Base-by-base conservation (phyloP, 2,113 vertebrate species). In the Hippocampus zosterae region DNA sequence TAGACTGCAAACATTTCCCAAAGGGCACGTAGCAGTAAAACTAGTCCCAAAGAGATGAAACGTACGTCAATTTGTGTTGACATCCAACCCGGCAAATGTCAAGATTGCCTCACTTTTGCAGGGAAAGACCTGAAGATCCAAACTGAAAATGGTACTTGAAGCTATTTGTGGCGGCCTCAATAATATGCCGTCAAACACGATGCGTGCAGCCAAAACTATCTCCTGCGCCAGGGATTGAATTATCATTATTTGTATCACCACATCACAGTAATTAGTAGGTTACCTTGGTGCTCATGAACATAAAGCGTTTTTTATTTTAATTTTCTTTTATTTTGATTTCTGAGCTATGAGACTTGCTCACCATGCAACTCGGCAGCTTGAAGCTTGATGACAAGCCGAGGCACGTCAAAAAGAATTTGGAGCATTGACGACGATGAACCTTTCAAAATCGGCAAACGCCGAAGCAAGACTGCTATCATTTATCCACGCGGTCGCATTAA, bases 371-470 rank as follows among this genome's bases (percentile, higher is more conserved):
- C 46, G 33, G 73, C 7, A 0, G 65, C 73, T 71, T 63, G 59
- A 44, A 77, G 72, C 74, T 81, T 69, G 68, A 40, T 67, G 74
- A 72, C 71, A 65, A 79, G 73, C 73, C 71, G 80, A 60, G 53
- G 69, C 25, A 56, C 65, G 83, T 84, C 86, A 82, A 56, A 56
- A 66, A 27, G 37, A 76, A 85, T 85, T 73, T 78, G 66, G 75
- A 79, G 73, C 82, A 80, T 76, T 63, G 2, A 9, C 65, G 82
- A 29, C 79, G 82, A 86, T 56, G 70, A 70, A 71, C 70, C 77
- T 82, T 78, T 83, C 80, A 64, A 81, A 71, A 76, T 74, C 63
- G 73, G 76, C 69, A 81, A 72, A 69, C 60, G 68, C 46, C 59
- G 19, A 42, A 62, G 71, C 64, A 40, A 67, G 68, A 80, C 75